Base-by-base conservation (phyloP, 2,113 vertebrate species). In the Gobiocypris rarus region DNA sequence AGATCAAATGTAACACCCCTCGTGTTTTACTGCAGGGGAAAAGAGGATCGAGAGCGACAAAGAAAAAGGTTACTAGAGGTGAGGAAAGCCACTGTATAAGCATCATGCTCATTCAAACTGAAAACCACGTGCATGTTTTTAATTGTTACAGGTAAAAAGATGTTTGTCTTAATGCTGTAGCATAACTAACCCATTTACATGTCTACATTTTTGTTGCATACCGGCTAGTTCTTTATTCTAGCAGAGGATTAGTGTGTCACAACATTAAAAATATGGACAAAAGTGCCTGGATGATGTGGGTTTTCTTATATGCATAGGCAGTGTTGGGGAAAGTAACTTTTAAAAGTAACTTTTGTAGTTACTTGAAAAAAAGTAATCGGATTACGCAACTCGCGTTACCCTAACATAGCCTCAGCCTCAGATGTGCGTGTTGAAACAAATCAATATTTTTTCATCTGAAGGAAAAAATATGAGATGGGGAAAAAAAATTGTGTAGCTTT, bases 1-100 rank as follows among this genome's bases (percentile, higher is more conserved):
- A 75, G 48, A 75, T 17, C 73, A 75, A 70, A 48, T 75, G 11
- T 73, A 73, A 73, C 70, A 73, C 70, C 70, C 69, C 70, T 73
- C 6, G n/a, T 48, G 73, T 75, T 52, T 75, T 48, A 28, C 73
- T 75, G 45, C 48, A 52, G 73, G 70, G 43, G 8, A 75, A 75
- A 75, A 75, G 24, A 75, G 14, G 73, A 75, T 48, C 15, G 14
- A 28, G 26, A 75, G 73, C 4, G 45, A 75, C 73, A 52, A 28
- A 50, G 73, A 75, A 52, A 73, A 75, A 31, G 48, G 48, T 75
- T 52, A 75, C 45, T 28, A 28, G 71, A 52, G 48, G 73, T 52
- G 43, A 75, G 8, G 43, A 75, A 52, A 14, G 41, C 41, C 17
- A 69, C 41, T 75, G 71, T 28, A 26, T 34, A 24, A 15, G n/a